Conservation (phyloP, 2,113 vertebrate species). For the Opisthocomus hoazin region DNA sequence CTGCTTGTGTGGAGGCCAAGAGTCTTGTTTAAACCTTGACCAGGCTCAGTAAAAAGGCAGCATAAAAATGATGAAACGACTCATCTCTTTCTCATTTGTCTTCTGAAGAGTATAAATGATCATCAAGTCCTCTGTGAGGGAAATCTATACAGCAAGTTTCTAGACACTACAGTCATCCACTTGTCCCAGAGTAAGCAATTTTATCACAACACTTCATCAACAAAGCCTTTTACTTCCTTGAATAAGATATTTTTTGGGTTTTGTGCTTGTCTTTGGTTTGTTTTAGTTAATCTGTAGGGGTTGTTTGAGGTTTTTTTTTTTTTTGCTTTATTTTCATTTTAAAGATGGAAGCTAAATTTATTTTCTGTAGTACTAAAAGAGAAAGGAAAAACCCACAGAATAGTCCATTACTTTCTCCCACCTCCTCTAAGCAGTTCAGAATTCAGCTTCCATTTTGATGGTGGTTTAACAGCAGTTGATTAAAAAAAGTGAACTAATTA, state of each 20-base stretch:
- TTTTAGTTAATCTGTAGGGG: background rate
- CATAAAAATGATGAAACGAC: background rate
- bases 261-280: background rate
- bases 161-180: background rate
- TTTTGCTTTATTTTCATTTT: background rate
- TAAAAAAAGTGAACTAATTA: constrained; percentile 75
- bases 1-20: background rate
- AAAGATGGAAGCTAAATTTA: background rate
- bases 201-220: background rate
- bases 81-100: background rate
- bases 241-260: background rate
- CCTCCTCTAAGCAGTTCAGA: constrained; percentile 16
- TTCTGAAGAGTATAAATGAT: background rate
- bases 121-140: background rate
- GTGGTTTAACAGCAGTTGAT: constrained; percentile 62
- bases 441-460: constrained; percentile 67
- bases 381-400: background rate
- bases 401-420: background rate
- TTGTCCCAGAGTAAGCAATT: background rate
- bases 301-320: background rate
- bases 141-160: background rate
- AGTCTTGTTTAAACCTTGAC: background rate
- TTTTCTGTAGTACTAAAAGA: background rate
- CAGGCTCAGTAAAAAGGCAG: background rate
- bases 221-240: background rate